Base-by-base conservation (phyloP, 2,888 invertebrate species). In the Pachycephus smyrnensis region DNA sequence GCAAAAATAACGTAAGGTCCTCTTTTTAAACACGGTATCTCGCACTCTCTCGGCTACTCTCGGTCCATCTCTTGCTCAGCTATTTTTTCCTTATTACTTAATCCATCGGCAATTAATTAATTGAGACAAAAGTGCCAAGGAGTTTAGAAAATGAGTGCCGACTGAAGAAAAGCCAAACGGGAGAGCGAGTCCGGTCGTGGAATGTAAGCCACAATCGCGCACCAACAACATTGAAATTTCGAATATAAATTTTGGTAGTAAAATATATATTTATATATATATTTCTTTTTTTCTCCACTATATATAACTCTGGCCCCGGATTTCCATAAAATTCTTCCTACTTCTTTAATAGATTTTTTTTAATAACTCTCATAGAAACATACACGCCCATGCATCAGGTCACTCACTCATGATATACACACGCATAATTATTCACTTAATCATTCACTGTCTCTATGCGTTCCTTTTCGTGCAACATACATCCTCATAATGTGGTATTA, bases 241-340 rank as follows among this genome's bases (percentile, higher is more conserved):
- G 89, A 90, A 88, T 91, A 91, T 90, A 91, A 91, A 91, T 91
- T 91, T 91, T 89, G 88, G 88, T 90, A 90, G 86, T 91, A 90
- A 91, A 91, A 90, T 88, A 91, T 90, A 89, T 89, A 86, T 88
- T 86, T 87, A 79, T 86, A 80, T 86, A 82, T 86, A 81, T 84
- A 83, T 84, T 81, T 84, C 81, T 84, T 81, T 84, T 81, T 83
- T 77, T 76, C 73, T 76, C 78, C 73, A 80, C 75, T 83, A 82
- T 82, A 82, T 87, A 84, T 89, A 85, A 85, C 83, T 88, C 88
- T 90, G 90, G 90, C 89, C 89, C 89, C 90, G 88, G 86, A 88
- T 88, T 87, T 89, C 80, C 85, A 87, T 89, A 86, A 87, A 88
- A 89, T 86, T 87, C 82, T 84, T 79, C 69, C 74, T 80, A 78